Evolutionary conservation across 1,140 invertebrate species (phyloP), one percentile per base, ranked within the genome.

Genomic region (Drosophila trapezifrons): DNA sequence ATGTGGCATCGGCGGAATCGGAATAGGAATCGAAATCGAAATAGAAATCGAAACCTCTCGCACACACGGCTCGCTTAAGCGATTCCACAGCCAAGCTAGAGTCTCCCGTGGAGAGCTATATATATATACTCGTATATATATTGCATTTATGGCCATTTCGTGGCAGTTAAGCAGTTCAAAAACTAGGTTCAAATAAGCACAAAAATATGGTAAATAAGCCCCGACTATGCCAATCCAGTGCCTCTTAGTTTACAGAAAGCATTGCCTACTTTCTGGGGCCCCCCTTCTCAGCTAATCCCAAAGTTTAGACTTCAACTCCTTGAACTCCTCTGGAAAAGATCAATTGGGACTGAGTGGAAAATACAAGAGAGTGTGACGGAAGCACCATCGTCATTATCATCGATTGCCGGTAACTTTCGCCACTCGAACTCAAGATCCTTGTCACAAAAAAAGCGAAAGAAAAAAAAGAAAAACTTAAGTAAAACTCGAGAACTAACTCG

Each of bases 1-100:
- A 46, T 60, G 29, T 51, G 9, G 15, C 15, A 25, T 29, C 15
- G n/a, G 25, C 15, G 17, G 17, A 22, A 29, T 27, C 10, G 29
- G 52, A 20, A 37, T 45, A n/a, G 51, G 17, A 17, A 49, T 60
- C 12, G 57, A 45, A 56, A 49, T 54, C 37, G 27, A 54, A 57
- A 60, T 63, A 17, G 35, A 38, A 46, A 78, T 63, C 38, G 27
- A 43, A 51, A 62, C 54, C 51, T 56, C 22, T 3, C 40, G 7
- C 42, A 20, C 17, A 43, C 42, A 20, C 17, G 8, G 42, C 18
- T 25, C 20, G 54, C 54, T 56, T 56, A 43, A 56, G 20, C 54
- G 20, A 40, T 25, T 52, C 17, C n/a, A n/a, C n/a, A n/a, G n/a
- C n/a, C n/a, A n/a, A n/a, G n/a, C n/a, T 22, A 2, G 22, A 22